Evolutionary conservation across 2,113 vertebrate species (phyloP).

Genomic region (Pachypanchax playfairii): DNA sequence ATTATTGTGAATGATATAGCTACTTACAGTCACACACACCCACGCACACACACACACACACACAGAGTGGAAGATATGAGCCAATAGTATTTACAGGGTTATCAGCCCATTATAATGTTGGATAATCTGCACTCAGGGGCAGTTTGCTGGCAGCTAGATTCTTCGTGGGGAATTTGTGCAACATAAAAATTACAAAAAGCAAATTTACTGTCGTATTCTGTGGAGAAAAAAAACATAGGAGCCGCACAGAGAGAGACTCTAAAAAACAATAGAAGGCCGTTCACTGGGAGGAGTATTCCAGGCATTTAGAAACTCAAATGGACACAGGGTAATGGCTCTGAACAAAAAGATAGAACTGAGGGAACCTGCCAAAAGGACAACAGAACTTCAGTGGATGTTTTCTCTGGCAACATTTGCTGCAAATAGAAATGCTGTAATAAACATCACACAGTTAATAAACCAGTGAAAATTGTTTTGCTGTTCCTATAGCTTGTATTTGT

Average conservation of each 20-base stretch:
- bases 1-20: conserved; percentile 58
- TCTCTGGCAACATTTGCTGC: no score
- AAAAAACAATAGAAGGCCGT: neutral
- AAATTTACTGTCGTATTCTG: conserved; percentile 25
- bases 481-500: no score
- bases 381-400: neutral
- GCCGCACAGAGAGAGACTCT: neutral
- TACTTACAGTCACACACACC: neutral
- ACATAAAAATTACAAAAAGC: conserved; percentile 44
- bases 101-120: conserved; percentile 51
- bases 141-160: conserved; percentile 45
- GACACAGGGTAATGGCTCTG: neutral
- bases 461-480: no score
- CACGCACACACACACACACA: conserved; percentile 2
- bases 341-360: neutral
- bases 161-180: conserved; percentile 49
- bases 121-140: conserved; percentile 56
- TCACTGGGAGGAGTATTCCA: neutral
- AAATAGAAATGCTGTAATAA: no score
- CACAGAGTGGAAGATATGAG: conserved; percentile 13
- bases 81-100: conserved; percentile 49
- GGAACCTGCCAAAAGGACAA: neutral
- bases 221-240: neutral
- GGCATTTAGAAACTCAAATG: neutral
- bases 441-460: no score